These are phyloP conservation scores for Acheta domesticus DNA, from an alignment of 2,888 invertebrate genomes.

Conservation along the genomic window DNA sequence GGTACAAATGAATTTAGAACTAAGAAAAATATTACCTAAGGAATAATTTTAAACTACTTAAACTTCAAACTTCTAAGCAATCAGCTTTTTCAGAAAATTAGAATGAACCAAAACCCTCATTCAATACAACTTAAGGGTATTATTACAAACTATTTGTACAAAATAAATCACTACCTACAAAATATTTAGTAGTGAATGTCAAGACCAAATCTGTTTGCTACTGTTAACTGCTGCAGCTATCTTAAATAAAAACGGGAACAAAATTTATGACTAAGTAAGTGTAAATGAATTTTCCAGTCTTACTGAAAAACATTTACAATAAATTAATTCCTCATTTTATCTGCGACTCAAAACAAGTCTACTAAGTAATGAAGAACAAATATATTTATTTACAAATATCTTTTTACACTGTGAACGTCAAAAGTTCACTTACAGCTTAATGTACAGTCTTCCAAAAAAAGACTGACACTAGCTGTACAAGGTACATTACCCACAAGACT, in stretches of 20 bases:
- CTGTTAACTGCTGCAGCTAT: neutral
- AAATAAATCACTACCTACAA: no score
- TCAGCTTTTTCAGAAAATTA: no score
- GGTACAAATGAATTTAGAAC: neutral
- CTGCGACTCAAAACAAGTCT: conserved; percentile 3
- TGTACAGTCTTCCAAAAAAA: neutral
- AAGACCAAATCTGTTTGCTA: no score
- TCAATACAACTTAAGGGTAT: no score
- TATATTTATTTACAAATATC: neutral
- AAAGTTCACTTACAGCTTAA: neutral
- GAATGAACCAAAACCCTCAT: no score
- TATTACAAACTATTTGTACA: no score
- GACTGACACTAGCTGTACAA: neutral
- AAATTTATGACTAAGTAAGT: neutral
- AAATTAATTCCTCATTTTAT: conserved; percentile 11
- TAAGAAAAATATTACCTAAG: neutral
- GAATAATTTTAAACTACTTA: neutral
- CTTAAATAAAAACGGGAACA: neutral
- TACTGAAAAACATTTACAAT: neutral
- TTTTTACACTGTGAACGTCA: neutral
- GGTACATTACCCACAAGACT: neutral
- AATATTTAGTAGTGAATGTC: no score
- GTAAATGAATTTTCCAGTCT: neutral
- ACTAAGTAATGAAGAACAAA: neutral
- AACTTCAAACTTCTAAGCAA: no score